A percentile compares a stretch with the other conserved stretches of the same genome.
phyloP scores from a whole-genome alignment of 2,113 vertebrate species.

The Oceanodroma tethys region DNA sequence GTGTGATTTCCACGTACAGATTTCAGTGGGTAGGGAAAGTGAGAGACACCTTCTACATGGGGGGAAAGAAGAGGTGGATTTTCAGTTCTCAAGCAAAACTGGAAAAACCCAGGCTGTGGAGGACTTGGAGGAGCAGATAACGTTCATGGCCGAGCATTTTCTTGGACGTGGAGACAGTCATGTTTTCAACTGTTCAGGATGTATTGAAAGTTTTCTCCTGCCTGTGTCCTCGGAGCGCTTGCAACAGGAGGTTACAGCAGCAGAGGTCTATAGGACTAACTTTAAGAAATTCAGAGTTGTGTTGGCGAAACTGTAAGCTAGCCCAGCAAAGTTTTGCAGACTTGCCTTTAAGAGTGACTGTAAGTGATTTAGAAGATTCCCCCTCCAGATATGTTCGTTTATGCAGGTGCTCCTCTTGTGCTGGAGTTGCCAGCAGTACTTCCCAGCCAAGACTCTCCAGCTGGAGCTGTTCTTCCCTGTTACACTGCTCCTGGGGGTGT shows the following conservation, averaged over 20 bases:
- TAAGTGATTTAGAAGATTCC: not conserved
- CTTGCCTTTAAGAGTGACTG: not conserved
- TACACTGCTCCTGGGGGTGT: not conserved
- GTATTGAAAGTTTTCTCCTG: not conserved
- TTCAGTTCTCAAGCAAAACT: not conserved
- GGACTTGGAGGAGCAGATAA: not conserved
- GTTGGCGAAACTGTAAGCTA: not conserved
- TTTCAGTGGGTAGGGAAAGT: not conserved
- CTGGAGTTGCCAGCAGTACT: not conserved
- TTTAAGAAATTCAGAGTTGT: not conserved
- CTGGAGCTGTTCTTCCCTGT: not conserved
- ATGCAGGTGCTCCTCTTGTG: not conserved
- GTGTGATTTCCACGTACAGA: not conserved
- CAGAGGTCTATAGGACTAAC: not conserved
- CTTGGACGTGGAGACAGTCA: not conserved
- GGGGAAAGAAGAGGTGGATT: not conserved
- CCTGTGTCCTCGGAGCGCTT: not conserved
- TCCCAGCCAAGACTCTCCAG: not conserved
- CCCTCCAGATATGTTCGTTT: accelerated
- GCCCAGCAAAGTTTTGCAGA: not conserved
- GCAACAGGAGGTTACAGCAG: not conserved
- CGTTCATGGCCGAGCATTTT: not conserved
- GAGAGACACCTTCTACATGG: not conserved
- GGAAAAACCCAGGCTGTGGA: not conserved
- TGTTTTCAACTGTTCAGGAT: not conserved